Evolutionary conservation across 2,113 vertebrate species (phyloP).

Genomic region (Potamarius usumacintae): DNA sequence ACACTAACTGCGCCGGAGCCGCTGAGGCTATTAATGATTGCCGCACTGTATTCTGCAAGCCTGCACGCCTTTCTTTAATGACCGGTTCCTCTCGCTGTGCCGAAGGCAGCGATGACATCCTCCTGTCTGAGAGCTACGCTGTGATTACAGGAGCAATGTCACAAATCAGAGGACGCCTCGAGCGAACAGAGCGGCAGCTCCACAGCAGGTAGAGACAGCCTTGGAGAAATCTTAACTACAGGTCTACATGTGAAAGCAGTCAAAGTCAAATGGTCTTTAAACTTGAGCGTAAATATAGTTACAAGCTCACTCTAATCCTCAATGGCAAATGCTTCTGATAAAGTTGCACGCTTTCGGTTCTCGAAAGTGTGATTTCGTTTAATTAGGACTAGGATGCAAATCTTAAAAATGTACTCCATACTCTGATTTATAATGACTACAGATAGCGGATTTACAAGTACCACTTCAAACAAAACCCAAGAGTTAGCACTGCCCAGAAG

Average conservation of each 20-base stretch:
- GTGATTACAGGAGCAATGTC: conserved; percentile 31
- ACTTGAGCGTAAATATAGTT: conserved; percentile 8
- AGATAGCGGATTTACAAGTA: not conserved
- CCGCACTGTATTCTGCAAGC: conserved; percentile 28
- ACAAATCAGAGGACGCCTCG: conserved; percentile 25
- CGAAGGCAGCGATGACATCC: conserved; percentile 32
- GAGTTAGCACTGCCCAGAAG: conserved; percentile 29
- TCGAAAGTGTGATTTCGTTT: not conserved
- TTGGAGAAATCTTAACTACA: conserved; percentile 15
- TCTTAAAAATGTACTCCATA: not conserved
- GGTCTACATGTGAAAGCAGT: not conserved
- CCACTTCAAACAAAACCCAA: conserved; percentile 10
- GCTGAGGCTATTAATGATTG: conserved; percentile 26
- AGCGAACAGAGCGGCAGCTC: not conserved
- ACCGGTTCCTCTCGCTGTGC: not conserved
- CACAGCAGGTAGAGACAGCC: conserved; percentile 28
- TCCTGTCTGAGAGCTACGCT: conserved; percentile 30
- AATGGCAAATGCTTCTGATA: not conserved
- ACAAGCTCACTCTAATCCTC: not conserved
- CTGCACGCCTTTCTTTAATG: conserved; percentile 37
- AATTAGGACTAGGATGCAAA: conserved; percentile 1
- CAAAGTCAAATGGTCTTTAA: not conserved
- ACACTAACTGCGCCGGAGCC: conserved; percentile 39
- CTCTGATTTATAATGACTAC: not conserved
- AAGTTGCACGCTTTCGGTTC: not conserved